Evolutionary conservation across 2,888 invertebrate species (phyloP).

Genomic region (Germaria angustata): DNA sequence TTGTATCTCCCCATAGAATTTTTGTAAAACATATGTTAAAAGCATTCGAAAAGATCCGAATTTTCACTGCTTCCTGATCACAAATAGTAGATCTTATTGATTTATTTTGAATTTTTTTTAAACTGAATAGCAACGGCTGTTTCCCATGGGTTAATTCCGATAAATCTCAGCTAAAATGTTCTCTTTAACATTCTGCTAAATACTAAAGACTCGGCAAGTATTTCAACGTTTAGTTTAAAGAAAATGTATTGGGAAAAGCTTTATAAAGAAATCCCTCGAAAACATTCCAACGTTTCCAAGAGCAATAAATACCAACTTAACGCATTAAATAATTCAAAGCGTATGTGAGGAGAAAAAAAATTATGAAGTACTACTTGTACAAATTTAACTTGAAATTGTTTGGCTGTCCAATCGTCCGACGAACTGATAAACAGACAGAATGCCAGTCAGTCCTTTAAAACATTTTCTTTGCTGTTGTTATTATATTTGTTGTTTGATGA

Average conservation of each 20-base stretch:
- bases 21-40: too few species aligned
- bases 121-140: too few species aligned
- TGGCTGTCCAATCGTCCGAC: neutral
- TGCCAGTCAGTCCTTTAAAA: conserved; percentile 4
- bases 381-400: conserved; percentile 58
- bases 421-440: neutral
- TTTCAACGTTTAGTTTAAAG: conserved; percentile 16
- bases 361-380: conserved; percentile 52
- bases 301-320: conserved; percentile 79
- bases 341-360: conserved; percentile 50
- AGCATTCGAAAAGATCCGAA: too few species aligned
- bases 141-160: conserved; percentile 12
- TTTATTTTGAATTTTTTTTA: too few species aligned
- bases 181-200: conserved; percentile 27
- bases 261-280: conserved; percentile 40
- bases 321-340: conserved; percentile 77
- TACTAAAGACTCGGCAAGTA: neutral
- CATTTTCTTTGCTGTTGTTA: conserved; percentile 38
- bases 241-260: neutral
- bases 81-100: too few species aligned
- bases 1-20: too few species aligned
- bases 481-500: conserved; percentile 48
- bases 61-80: too few species aligned
- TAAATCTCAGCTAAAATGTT: neutral
- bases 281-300: conserved; percentile 76